Conservation (phyloP, 2,113 vertebrate genomes). For the Redunca redunca region DNA sequence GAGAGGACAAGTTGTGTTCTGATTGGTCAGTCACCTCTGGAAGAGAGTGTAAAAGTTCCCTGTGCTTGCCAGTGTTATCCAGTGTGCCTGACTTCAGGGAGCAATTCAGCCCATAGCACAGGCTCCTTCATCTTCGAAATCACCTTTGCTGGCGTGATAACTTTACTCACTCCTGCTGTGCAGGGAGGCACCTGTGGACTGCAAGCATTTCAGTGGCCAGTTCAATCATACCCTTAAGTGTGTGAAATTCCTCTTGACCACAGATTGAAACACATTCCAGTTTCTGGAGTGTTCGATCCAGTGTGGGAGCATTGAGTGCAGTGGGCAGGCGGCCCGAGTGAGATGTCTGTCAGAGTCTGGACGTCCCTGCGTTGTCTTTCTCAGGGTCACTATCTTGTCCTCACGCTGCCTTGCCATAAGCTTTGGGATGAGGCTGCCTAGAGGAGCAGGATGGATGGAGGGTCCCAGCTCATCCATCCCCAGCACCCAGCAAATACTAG, state of each 20-base stretch:
- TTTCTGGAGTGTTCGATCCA: neutral
- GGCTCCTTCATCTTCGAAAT: neutral
- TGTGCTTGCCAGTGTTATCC: fast-evolving
- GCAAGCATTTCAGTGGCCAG: neutral
- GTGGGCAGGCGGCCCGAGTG: neutral
- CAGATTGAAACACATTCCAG: neutral
- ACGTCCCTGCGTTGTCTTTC: neutral
- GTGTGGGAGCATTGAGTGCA: neutral
- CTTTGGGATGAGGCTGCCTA: neutral
- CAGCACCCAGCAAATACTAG: too few relatives aligned
- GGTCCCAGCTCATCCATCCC: neutral
- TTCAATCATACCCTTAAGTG: neutral
- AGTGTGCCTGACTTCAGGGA: fast-evolving
- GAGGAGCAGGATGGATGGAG: neutral
- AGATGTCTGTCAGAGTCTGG: neutral
- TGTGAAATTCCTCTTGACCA: neutral
- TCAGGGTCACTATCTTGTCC: neutral
- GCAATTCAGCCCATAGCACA: fast-evolving
- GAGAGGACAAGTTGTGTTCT: too few relatives aligned
- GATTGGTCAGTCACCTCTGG: neutral
- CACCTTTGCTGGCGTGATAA: fast-evolving
- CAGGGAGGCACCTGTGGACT: too few relatives aligned
- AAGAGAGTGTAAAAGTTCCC: fast-evolving
- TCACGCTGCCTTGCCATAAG: too few relatives aligned
- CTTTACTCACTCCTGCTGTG: fast-evolving